Conservation (phyloP, 2,113 vertebrate genomes). For the Fulmarus glacialis region DNA sequence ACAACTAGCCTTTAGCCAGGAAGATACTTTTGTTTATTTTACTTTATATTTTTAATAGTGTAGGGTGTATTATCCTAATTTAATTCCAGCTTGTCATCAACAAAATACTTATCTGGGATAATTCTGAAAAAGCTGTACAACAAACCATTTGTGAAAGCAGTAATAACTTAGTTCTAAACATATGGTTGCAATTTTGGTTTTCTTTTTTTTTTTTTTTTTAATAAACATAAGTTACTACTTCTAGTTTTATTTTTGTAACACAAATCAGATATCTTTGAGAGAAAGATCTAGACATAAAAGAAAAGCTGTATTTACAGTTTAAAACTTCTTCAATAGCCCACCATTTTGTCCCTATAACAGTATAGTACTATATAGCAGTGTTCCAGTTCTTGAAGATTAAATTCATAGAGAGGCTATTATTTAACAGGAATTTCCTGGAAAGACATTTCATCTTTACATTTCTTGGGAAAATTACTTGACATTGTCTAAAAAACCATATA, state of each 20-base stretch:
- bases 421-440: not conserved
- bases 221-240: not conserved
- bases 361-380: not conserved
- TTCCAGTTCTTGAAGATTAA: not conserved
- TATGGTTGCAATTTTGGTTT: slow-evolving; percentile 21
- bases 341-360: not conserved
- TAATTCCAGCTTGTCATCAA: slow-evolving; percentile 42
- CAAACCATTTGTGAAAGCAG: slow-evolving; percentile 36
- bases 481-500: not conserved
- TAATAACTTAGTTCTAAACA: slow-evolving; percentile 14
- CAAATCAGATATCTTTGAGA: not conserved
- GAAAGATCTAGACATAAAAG: not conserved
- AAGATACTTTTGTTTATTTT: slow-evolving; percentile 2
- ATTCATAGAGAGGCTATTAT: not conserved
- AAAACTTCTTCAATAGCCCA: not conserved
- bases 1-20: slow-evolving; percentile 23
- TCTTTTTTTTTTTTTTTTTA: too few species aligned
- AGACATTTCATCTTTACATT: not conserved
- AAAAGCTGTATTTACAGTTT: not conserved
- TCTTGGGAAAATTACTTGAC: not conserved
- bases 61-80: slow-evolving; percentile 25
- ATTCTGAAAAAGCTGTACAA: slow-evolving; percentile 37
- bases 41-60: slow-evolving; percentile 31
- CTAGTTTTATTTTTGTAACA: not conserved
- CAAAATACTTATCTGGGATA: slow-evolving; percentile 22